Base-by-base conservation (phyloP, 2,113 vertebrate species). In the Ameiurus melas region DNA sequence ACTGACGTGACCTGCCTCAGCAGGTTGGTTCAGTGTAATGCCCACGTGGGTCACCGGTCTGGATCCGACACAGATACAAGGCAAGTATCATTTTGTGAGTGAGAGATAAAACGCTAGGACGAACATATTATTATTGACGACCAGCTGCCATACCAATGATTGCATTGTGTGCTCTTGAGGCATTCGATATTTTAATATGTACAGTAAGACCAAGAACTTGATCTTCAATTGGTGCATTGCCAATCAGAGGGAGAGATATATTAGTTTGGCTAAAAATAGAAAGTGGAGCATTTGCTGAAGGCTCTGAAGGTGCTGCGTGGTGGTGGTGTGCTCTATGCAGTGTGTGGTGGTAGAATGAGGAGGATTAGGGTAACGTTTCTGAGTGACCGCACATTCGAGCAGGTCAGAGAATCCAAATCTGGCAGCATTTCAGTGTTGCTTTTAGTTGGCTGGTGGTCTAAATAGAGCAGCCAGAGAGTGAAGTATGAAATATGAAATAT, bases 401-500 rank as follows among this genome's bases (percentile, higher is more conserved):
- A 62, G 86, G 84, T 64, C 89, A 82, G 58, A 51, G 75, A 82
- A 87, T 85, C 85, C 70, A 85, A 87, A 87, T 79, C 88, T 90
- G 87, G 84, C 82, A 60, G 86, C 80, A 57, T 87, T 91, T 85
- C 85, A 81, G 60, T 47, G 33, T 33, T 77, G 71, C 86, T 85
- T 84, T 88, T 84, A 87, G 85, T 89, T 91, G 88, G 86, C 86
- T 84, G 78, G 82, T 81, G 78, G 86, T 62, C 85, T 90, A 87
- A 90, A 91, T 87, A 84, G 83, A 90, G 53, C 85, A 89, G 87
- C 58, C 87, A 79, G 82, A 87, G 85, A 87, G 82, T 66, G n/a
- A 89, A 71, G 84, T 88, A 89, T 85, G 85, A 86, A 88, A 84
- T 83, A 84, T 89, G 84, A 87, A 91, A 91, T 90, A 89, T 89